phyloP scores from a whole-genome alignment of 2,113 vertebrate genomes.

The Urocynchramus pylzowi region DNA sequence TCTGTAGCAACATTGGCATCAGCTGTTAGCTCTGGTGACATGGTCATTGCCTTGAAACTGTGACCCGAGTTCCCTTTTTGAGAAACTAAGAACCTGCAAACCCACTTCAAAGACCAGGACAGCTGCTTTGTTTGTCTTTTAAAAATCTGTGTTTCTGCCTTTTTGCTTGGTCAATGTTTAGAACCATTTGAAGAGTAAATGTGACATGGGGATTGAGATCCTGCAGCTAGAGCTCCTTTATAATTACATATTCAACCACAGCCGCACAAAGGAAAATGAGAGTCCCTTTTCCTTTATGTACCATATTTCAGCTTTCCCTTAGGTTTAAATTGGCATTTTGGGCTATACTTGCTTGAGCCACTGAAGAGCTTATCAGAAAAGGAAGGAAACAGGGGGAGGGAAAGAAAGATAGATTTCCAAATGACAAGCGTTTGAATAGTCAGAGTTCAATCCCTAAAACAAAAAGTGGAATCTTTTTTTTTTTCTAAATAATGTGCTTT shows the following conservation, averaged over 20 bases:
- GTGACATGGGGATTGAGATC: conserved; percentile 32
- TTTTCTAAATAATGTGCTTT: conserved; percentile 78
- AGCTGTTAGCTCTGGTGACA: conserved; percentile 1
- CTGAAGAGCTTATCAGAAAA: conserved; percentile 66
- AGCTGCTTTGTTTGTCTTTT: conserved; percentile 49
- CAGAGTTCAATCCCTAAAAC: conserved; percentile 83
- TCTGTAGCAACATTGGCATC: neutral
- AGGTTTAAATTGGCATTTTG: conserved; percentile 74
- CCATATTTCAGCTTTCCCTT: conserved; percentile 52
- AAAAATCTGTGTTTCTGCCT: neutral
- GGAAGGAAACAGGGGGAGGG: conserved; percentile 71
- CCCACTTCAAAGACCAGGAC: conserved; percentile 13
- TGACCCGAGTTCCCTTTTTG: neutral
- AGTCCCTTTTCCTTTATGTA: conserved; percentile 64
- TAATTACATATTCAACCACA: conserved; percentile 69
- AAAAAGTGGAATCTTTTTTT: conserved; percentile 66
- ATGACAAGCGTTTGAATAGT: conserved; percentile 78
- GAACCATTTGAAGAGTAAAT: conserved; percentile 42
- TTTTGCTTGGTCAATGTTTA: conserved; percentile 57
- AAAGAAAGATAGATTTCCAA: conserved; percentile 73
- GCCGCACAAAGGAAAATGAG: conserved; percentile 66
- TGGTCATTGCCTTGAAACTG: neutral
- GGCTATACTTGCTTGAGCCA: conserved; percentile 47
- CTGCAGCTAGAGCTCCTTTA: conserved; percentile 51
- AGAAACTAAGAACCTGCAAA: neutral